A percentile compares a stretch with the other conserved stretches of the same genome.
These are phyloP conservation scores for Lucifuga dentata DNA, from an alignment of 2,113 vertebrate species.

Conservation along the genomic window DNA sequence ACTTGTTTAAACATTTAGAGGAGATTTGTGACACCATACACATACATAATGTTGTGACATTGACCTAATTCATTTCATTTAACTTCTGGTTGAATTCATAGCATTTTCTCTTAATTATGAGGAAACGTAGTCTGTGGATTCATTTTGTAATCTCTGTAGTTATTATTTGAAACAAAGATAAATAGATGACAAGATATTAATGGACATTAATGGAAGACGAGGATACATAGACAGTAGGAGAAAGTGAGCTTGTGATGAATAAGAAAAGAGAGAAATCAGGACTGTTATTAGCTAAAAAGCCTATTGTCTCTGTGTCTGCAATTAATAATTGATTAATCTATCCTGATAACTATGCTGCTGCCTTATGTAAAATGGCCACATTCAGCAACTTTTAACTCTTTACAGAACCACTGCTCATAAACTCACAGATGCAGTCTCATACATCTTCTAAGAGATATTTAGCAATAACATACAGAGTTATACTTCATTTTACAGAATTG, in stretches of 20 bases:
- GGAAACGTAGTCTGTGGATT: neutral
- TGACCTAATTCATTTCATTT: slow-evolving; percentile 43
- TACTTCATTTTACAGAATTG: neutral
- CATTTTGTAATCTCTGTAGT: slow-evolving; percentile 14
- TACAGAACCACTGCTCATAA: neutral
- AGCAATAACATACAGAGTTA: neutral
- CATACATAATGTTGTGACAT: slow-evolving; percentile 35
- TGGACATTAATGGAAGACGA: too few species aligned
- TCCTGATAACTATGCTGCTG: slow-evolving; percentile 43
- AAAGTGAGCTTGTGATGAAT: too few species aligned
- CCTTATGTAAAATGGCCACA: slow-evolving; percentile 69
- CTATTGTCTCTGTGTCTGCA: slow-evolving; percentile 50
- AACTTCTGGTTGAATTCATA: neutral
- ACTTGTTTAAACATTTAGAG: too few species aligned
- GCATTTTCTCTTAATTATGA: neutral
- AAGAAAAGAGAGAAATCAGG: slow-evolving; percentile 10
- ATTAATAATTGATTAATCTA: slow-evolving; percentile 66
- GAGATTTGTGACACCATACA: slow-evolving; percentile 37
- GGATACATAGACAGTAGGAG: slow-evolving; percentile 13
- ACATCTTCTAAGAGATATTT: neutral
- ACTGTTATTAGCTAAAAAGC: slow-evolving; percentile 46
- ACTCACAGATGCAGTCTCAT: neutral
- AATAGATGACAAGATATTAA: neutral
- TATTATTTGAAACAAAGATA: slow-evolving; percentile 12
- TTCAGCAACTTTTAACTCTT: slow-evolving; percentile 16